phyloP scores from a whole-genome alignment of 2,888 invertebrate species.

The Cantharis rustica region DNA sequence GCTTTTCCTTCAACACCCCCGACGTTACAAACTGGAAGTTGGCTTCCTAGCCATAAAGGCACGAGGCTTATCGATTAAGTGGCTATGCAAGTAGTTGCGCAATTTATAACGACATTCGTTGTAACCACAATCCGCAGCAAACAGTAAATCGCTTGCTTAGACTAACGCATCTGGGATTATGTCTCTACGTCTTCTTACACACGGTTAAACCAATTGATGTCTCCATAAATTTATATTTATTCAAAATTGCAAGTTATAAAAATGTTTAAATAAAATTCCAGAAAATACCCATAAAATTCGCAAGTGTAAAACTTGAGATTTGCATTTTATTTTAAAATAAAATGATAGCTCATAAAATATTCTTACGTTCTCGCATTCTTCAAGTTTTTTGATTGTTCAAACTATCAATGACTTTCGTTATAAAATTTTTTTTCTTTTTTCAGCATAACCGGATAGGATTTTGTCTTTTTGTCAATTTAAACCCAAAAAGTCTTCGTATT shows the following conservation, averaged over 20 bases:
- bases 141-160: constrained; percentile 26
- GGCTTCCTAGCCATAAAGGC: constrained; percentile 4
- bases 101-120: constrained; percentile 26
- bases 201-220: constrained; percentile 32
- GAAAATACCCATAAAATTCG: neutral
- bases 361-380: neutral
- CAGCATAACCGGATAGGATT: neutral
- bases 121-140: constrained; percentile 25
- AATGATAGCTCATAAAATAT: neutral
- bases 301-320: neutral
- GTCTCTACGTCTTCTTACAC: constrained; percentile 23
- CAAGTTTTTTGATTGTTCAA: neutral
- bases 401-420: neutral
- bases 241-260: neutral
- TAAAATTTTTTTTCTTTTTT: neutral
- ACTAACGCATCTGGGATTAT: constrained; percentile 26
- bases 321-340: neutral
- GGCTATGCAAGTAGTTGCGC: constrained; percentile 21
- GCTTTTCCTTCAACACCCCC: neutral
- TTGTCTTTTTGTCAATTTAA: too few relatives aligned
- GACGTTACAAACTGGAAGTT: neutral
- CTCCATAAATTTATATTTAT: constrained; percentile 16
- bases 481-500: too few relatives aligned
- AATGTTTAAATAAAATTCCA: neutral
- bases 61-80: constrained; percentile 21